Evolutionary conservation across 2,888 invertebrate genomes (phyloP).

Genomic region (Gortyna flavago): DNA sequence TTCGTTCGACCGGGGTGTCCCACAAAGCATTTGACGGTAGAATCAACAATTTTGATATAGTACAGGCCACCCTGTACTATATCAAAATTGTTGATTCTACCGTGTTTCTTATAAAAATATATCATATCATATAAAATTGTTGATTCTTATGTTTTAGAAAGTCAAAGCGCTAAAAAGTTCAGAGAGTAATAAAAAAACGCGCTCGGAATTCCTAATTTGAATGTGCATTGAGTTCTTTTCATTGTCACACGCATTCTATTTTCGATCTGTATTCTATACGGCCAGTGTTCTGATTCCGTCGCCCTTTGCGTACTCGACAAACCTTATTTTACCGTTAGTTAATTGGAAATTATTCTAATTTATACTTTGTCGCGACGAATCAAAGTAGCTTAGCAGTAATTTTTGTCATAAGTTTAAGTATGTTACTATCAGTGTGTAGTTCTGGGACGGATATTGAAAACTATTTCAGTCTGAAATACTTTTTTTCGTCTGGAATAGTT

Average conservation of each 20-base stretch:
- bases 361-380: conserved; percentile 33
- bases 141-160: too few relatives aligned
- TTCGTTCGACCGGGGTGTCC: too few relatives aligned
- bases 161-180: conserved; percentile 48
- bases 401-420: conserved; percentile 1
- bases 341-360: conserved; percentile 41
- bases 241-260: conserved; percentile 69
- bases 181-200: conserved; percentile 48
- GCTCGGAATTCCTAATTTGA: conserved; percentile 65
- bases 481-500: conserved; percentile 26
- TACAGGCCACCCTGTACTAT: too few relatives aligned
- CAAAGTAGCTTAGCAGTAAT: neutral
- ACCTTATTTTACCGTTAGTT: conserved; percentile 49
- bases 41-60: neutral
- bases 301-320: conserved; percentile 59
- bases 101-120: too few relatives aligned
- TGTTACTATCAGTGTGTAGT: conserved; percentile 33
- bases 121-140: too few relatives aligned
- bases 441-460: conserved; percentile 50
- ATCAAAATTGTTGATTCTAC: too few relatives aligned
- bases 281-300: conserved; percentile 62
- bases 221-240: conserved; percentile 67
- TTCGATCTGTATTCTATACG: conserved; percentile 65
- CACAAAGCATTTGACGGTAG: neutral
- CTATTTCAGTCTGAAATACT: conserved; percentile 37